These are phyloP conservation scores for Drosophila demipolita DNA, from an alignment of 2,888 invertebrate species.

Conservation along the genomic window DNA sequence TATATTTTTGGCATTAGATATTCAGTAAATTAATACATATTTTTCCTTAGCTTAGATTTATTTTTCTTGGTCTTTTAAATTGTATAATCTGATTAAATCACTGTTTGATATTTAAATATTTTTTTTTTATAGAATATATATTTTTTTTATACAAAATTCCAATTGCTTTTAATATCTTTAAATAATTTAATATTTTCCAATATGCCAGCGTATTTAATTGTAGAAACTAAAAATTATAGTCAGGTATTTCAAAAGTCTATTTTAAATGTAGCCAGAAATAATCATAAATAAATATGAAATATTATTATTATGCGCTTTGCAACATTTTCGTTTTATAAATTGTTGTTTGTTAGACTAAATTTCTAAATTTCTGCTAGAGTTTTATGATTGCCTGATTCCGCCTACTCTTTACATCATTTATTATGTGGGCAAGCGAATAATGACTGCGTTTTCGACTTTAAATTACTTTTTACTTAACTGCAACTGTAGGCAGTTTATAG, in stretches of 20 bases:
- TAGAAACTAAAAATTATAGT: neutral
- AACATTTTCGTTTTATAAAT: conserved; percentile 35
- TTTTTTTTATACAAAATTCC: neutral
- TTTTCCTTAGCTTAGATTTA: neutral
- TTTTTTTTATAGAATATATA: neutral
- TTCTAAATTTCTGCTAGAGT: conserved; percentile 10
- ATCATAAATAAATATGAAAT: conserved; percentile 35
- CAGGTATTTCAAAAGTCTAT: conserved; percentile 14
- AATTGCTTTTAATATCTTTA: neutral
- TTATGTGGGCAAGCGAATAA: conserved; percentile 70
- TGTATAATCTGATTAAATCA: neutral
- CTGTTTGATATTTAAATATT: neutral
- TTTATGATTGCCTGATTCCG: conserved; percentile 18
- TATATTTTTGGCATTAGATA: neutral
- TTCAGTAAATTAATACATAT: neutral
- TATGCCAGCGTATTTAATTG: neutral
- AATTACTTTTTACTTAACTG: conserved; percentile 57
- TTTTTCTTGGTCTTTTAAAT: neutral
- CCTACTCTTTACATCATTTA: conserved; percentile 76
- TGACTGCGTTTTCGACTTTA: conserved; percentile 47
- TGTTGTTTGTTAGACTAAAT: conserved; percentile 27
- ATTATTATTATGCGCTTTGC: conserved; percentile 45
- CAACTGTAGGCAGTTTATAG: neutral
- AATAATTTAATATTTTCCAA: conserved; percentile 12
- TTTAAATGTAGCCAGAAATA: conserved; percentile 8